phyloP scores from a whole-genome alignment of 2,888 invertebrate genomes.

The Sminthurinus aureus region DNA sequence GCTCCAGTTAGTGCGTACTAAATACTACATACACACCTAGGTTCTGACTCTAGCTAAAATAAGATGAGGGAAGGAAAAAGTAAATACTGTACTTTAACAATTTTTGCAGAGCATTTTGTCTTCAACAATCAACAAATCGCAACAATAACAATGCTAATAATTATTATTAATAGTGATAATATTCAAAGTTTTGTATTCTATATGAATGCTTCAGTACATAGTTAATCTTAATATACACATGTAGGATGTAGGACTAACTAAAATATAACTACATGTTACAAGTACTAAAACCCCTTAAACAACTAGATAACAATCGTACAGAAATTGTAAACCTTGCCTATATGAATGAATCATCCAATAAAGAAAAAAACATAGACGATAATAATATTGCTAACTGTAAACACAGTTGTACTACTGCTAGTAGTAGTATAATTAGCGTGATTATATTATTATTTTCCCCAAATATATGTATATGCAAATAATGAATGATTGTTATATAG shows the following conservation, averaged over 20 bases:
- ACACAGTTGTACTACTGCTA: background rate
- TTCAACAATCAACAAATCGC: background rate
- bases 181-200: background rate
- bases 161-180: background rate
- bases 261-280: background rate
- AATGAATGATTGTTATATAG: background rate
- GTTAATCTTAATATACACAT: background rate
- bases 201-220: background rate
- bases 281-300: background rate
- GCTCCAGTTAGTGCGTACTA: too few relatives aligned
- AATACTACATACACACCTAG: too few relatives aligned
- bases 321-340: background rate
- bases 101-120: background rate
- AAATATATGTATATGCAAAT: background rate
- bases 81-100: background rate
- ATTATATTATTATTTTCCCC: background rate
- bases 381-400: background rate
- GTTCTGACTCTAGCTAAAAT: too few relatives aligned
- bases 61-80: background rate
- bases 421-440: background rate
- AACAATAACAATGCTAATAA: constrained; percentile 20
- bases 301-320: too few relatives aligned
- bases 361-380: background rate
- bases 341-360: constrained; percentile 13
- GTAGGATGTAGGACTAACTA: background rate